Percentiles rank a stretch among this genome's conserved stretches.
phyloP scores from a whole-genome alignment of 2,888 invertebrate genomes.

The Drosophila leonis region DNA sequence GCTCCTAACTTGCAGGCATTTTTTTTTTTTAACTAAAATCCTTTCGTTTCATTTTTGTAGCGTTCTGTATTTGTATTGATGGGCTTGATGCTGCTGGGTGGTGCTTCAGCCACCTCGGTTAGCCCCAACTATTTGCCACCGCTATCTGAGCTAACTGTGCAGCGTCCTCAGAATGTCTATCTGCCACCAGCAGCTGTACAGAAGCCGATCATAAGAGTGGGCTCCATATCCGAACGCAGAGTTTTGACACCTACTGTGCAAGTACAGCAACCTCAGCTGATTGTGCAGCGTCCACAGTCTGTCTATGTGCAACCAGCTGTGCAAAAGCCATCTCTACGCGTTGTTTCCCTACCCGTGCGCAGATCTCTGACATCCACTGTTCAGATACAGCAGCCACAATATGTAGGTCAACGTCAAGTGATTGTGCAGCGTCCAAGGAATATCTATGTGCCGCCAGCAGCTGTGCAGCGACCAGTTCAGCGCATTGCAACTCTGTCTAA shows the following conservation, averaged over 20 bases:
- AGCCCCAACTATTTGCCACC: conserved; percentile 45
- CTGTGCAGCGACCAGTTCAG: background rate
- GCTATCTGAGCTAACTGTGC: background rate
- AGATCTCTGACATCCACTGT: background rate
- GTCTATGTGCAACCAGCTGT: conserved; percentile 38
- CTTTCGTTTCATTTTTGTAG: conserved; percentile 18
- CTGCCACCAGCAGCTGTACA: conserved; percentile 28
- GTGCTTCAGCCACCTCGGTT: conserved; percentile 4
- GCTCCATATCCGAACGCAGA: background rate
- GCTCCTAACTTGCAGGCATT: background rate
- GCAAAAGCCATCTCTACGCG: background rate
- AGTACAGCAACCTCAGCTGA: background rate
- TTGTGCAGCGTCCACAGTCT: background rate
- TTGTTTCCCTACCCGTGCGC: background rate
- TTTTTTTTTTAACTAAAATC: background rate
- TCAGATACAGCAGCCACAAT: background rate
- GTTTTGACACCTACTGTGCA: background rate
- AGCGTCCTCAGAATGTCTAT: conserved; percentile 4
- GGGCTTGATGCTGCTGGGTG: conserved; percentile 35
- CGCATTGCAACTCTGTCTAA: background rate
- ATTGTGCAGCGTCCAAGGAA: background rate
- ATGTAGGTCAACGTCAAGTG: too few relatives aligned
- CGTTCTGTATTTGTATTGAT: conserved; percentile 26
- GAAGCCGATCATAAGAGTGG: background rate
- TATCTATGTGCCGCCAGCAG: conserved; percentile 40